phyloP scores from a whole-genome alignment of 2,113 vertebrate species.

The Pseudorasbora parva region DNA sequence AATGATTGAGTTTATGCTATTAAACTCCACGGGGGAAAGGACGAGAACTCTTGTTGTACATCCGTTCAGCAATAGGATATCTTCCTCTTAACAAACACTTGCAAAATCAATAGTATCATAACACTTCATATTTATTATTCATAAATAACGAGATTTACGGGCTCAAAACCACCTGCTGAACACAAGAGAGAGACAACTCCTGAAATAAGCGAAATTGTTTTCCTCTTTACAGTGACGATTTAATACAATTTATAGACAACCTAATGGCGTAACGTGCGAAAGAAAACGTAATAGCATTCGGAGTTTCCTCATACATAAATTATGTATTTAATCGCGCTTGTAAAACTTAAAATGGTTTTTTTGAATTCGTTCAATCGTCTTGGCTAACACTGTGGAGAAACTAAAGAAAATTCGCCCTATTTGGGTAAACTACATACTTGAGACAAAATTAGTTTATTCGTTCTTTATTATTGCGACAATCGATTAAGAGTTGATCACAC shows the following conservation, averaged over 20 bases:
- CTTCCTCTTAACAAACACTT: slow-evolving; percentile 75
- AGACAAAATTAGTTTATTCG: neutral
- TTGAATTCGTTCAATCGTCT: neutral
- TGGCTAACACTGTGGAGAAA: neutral
- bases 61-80: slow-evolving; percentile 57
- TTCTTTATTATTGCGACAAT: neutral
- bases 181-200: slow-evolving; percentile 7
- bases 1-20: slow-evolving; percentile 41
- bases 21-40: slow-evolving; percentile 52
- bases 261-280: neutral
- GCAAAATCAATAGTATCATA: slow-evolving; percentile 80
- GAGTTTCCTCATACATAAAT: neutral
- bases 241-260: neutral
- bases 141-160: slow-evolving; percentile 74
- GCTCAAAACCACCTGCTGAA: slow-evolving; percentile 73
- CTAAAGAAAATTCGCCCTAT: too few species aligned
- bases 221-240: neutral
- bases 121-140: slow-evolving; percentile 80
- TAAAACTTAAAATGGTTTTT: neutral
- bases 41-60: slow-evolving; percentile 63
- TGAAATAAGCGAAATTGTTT: neutral
- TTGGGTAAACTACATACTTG: neutral
- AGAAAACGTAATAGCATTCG: neutral
- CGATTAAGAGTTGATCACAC: neutral
- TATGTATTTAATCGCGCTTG: neutral